A percentile compares a stretch with the other conserved stretches of the same genome.
Conservation (phyloP, 2,888 invertebrate species). For the Drosophila anceps region DNA sequence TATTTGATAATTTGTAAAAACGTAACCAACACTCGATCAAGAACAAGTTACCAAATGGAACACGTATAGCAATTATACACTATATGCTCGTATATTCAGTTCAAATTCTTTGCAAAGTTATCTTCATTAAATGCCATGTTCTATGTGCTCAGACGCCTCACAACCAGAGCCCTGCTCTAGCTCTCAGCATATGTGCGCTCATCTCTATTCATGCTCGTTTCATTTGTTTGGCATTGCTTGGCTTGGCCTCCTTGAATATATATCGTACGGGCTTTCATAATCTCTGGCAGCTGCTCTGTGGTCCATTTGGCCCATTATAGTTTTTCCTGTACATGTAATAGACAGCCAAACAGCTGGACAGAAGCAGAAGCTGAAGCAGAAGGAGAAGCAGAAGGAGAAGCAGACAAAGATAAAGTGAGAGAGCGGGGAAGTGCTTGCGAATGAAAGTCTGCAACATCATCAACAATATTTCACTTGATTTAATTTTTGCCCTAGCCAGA, state of each 20-base stretch:
- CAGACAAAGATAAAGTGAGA: neutral
- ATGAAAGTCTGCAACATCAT: slow-evolving; percentile 54
- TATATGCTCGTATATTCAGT: neutral
- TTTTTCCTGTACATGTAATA: slow-evolving; percentile 26
- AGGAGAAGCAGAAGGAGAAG: neutral
- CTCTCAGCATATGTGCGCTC: slow-evolving; percentile 1
- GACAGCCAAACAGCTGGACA: neutral
- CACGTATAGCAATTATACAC: neutral
- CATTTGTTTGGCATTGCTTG: slow-evolving; percentile 14
- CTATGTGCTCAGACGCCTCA: neutral
- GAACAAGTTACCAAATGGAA: neutral
- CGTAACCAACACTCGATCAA: neutral
- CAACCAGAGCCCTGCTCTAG: neutral
- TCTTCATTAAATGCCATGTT: neutral
- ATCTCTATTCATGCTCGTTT: slow-evolving; percentile 28
- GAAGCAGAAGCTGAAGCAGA: too few relatives aligned
- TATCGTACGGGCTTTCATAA: slow-evolving; percentile 25
- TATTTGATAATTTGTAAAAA: neutral
- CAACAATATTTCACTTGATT: slow-evolving; percentile 67
- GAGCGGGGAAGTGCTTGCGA: slow-evolving; percentile 1
- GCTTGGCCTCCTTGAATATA: slow-evolving; percentile 23
- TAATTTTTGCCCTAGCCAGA: slow-evolving; percentile 55
- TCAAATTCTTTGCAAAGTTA: neutral
- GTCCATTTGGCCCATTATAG: slow-evolving; percentile 47
- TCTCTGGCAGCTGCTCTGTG: slow-evolving; percentile 45